Percentiles rank a stretch among this genome's conserved stretches.
Evolutionary conservation across 2,113 vertebrate species (phyloP).

Genomic region (Gymnobelideus leadbeateri): DNA sequence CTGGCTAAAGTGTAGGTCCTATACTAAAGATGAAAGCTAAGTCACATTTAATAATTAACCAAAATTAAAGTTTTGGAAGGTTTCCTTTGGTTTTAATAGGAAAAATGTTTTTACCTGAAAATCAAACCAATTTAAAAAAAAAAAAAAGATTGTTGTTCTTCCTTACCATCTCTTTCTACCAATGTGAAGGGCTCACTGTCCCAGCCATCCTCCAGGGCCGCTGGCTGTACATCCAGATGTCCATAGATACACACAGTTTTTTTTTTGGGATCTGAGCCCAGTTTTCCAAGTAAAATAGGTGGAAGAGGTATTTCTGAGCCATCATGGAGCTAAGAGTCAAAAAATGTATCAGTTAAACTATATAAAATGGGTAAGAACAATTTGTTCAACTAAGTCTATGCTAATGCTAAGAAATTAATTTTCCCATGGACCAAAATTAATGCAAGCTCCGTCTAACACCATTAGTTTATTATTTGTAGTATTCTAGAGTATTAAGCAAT

Average conservation of each 20-base stretch:
- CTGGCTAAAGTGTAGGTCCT: background rate
- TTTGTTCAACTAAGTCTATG: background rate
- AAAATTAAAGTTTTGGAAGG: background rate
- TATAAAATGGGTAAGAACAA: background rate
- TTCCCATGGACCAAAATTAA: background rate
- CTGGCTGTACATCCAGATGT: constrained; percentile 97
- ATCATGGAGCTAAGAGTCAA: constrained; percentile 86
- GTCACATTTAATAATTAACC: background rate
- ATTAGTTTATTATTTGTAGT: background rate
- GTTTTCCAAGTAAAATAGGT: constrained; percentile 91
- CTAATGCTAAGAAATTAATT: background rate
- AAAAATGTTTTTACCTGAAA: background rate
- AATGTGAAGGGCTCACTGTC: constrained; percentile 96
- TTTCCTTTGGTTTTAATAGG: background rate
- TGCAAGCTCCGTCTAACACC: background rate
- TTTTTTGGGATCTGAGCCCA: constrained; percentile 93
- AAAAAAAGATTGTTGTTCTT: background rate
- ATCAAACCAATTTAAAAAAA: background rate
- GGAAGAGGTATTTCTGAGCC: constrained; percentile 94
- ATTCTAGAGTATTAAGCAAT: background rate
- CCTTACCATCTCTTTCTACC: constrained; percentile 94
- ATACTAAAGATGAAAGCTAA: background rate
- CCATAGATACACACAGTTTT: constrained; percentile 97
- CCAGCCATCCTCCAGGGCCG: constrained; percentile 92
- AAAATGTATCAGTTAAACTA: background rate